These are phyloP conservation scores for Drosophila arizonae DNA, from an alignment of 1,140 invertebrate genomes.

Conservation along the genomic window DNA sequence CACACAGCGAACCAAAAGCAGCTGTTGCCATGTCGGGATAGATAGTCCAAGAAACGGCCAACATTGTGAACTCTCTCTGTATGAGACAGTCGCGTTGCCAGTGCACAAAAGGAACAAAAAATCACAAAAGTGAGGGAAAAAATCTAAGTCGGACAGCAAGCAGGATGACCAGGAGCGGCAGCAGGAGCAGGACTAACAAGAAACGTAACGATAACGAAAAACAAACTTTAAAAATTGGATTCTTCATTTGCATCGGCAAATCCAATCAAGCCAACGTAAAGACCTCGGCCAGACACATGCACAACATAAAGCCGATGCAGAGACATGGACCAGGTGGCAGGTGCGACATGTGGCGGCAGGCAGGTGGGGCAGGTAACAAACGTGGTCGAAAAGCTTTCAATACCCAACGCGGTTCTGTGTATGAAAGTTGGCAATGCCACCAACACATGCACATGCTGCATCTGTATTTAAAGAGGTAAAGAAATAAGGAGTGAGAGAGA, in stretches of 20 bases:
- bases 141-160: not conserved
- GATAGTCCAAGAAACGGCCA: conserved; percentile 24
- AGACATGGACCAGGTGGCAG: conserved; percentile 14
- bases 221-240: conserved; percentile 82
- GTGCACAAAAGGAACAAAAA: conserved; percentile 12
- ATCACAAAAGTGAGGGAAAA: not conserved
- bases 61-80: conserved; percentile 19
- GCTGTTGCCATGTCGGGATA: not conserved
- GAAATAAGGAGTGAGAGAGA: not conserved
- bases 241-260: conserved; percentile 82
- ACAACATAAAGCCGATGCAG: conserved; percentile 73
- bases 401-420: conserved; percentile 23
- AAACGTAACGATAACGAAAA: conserved; percentile 81
- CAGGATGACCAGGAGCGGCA: too few relatives aligned
- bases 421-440: conserved; percentile 45
- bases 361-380: not conserved
- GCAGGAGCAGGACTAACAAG: conserved; percentile 64
- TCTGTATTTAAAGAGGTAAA: too few relatives aligned
- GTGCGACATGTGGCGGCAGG: not conserved
- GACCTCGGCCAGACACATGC: conserved; percentile 75
- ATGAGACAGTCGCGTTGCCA: conserved; percentile 17
- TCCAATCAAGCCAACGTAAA: conserved; percentile 82
- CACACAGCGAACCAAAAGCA: not conserved
- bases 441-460: conserved; percentile 17
- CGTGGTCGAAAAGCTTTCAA: conserved; percentile 4